Evolutionary conservation across 2,888 invertebrate species (phyloP).

Genomic region (Eumacrocentrus americanus): DNA sequence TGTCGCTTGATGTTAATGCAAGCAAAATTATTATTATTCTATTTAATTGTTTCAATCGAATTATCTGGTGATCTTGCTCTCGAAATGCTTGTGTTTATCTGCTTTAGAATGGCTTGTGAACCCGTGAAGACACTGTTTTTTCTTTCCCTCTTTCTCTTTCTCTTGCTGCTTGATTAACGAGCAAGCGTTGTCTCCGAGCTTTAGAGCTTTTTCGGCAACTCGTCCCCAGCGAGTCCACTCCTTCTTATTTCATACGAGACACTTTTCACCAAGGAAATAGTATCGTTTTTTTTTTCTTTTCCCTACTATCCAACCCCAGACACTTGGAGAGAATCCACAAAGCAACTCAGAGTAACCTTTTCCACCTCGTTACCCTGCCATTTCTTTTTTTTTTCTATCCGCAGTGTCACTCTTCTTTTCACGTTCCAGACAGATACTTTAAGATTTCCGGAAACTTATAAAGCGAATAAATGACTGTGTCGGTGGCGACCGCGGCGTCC

Average conservation of each 20-base stretch:
- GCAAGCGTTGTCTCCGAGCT: neutral
- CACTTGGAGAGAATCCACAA: neutral
- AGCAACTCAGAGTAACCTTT: constrained; percentile 9
- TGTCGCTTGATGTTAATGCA: too few species aligned
- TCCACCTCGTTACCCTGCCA: neutral
- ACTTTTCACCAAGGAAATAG: constrained; percentile 6
- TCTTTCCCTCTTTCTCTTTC: neutral
- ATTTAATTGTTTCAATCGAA: neutral
- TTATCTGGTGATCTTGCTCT: neutral
- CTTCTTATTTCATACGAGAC: neutral
- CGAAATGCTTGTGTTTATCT: neutral
- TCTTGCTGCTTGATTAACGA: constrained; percentile 23
- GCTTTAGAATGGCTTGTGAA: neutral
- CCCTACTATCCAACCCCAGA: neutral
- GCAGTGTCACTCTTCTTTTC: too few species aligned
- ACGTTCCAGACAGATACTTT: neutral
- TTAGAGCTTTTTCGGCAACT: constrained; percentile 21
- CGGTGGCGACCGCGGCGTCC: neutral
- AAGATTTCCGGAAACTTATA: constrained; percentile 6
- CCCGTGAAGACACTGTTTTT: constrained; percentile 17
- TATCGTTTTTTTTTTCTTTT: constrained; percentile 4
- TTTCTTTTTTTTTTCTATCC: neutral
- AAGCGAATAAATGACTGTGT: neutral
- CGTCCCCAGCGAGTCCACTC: constrained; percentile 8
- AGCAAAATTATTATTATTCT: neutral